A percentile compares a stretch with the other conserved stretches of the same genome.
Conservation (phyloP, 2,888 invertebrate species). For the Pheosia tremula region DNA sequence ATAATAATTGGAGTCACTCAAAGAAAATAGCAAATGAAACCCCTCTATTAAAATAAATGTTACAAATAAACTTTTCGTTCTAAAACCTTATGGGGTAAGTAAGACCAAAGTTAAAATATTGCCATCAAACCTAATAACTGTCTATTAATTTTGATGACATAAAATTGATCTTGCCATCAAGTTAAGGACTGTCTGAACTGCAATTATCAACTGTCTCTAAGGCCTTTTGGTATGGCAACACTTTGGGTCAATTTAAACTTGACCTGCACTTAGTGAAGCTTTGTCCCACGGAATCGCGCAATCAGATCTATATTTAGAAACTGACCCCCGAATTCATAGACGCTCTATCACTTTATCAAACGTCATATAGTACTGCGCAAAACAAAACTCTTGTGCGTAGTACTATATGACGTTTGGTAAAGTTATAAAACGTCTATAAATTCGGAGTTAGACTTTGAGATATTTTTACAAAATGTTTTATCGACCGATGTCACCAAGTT, state of each 20-base stretch:
- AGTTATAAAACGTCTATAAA: too few relatives aligned
- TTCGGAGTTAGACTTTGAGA: too few relatives aligned
- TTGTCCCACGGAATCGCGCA: conserved; percentile 8
- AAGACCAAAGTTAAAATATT: conserved; percentile 21
- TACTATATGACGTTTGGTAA: too few relatives aligned
- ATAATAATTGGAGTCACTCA: too few relatives aligned
- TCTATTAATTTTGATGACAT: conserved; percentile 20
- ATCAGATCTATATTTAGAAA: neutral
- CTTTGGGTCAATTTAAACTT: conserved; percentile 33
- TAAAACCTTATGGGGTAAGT: neutral
- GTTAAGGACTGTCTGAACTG: conserved; percentile 12
- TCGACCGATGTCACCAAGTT: too few relatives aligned
- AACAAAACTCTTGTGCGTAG: too few relatives aligned
- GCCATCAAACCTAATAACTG: conserved; percentile 27
- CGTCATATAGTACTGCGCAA: too few relatives aligned
- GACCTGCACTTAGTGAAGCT: conserved; percentile 1
- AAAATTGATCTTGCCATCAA: conserved; percentile 13
- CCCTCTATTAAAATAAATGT: neutral
- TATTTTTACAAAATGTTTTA: too few relatives aligned
- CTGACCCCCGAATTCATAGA: too few relatives aligned
- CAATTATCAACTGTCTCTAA: conserved; percentile 29
- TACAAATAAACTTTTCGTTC: neutral
- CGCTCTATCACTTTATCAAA: too few relatives aligned
- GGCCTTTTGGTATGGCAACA: conserved; percentile 20
- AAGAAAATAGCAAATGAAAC: neutral